Evolutionary conservation across 2,888 invertebrate species (phyloP).

Genomic region (Terebella lapidaria): DNA sequence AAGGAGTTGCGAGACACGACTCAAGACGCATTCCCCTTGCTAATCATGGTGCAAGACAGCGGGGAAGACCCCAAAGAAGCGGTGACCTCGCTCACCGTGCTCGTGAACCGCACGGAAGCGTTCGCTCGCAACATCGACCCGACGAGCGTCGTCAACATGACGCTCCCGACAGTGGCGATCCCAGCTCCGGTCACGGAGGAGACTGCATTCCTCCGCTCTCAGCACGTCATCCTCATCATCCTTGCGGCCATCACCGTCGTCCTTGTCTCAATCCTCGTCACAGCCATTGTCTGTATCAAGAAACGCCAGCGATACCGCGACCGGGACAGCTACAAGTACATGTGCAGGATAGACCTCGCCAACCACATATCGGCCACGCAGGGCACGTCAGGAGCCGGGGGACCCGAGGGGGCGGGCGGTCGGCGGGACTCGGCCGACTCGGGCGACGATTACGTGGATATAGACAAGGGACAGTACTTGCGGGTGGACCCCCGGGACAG

Average conservation of each 20-base stretch:
- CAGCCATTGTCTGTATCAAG: constrained; percentile 18
- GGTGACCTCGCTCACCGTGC: constrained; percentile 11
- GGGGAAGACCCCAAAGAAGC: constrained; percentile 14
- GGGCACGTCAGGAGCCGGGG: background rate
- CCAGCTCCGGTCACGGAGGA: background rate
- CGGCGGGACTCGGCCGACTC: background rate
- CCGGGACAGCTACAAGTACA: constrained; percentile 10
- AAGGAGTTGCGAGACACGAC: background rate
- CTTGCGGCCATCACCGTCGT: constrained; percentile 18
- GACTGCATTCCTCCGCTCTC: background rate
- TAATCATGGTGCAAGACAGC: constrained; percentile 14
- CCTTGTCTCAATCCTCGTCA: constrained; percentile 20
- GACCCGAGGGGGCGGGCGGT: background rate
- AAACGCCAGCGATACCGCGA: constrained; percentile 7
- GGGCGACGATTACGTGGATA: background rate
- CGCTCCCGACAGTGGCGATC: background rate
- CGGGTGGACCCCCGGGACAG: background rate
- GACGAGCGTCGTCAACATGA: background rate
- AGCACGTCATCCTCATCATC: constrained; percentile 19
- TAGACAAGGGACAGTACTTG: background rate
- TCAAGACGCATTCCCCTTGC: constrained; percentile 4
- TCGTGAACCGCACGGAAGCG: constrained; percentile 13
- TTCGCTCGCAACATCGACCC: constrained; percentile 7
- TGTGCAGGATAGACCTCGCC: background rate
- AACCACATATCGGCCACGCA: background rate